Evolutionary conservation across 2,113 vertebrate genomes (phyloP), one percentile per base, ranked within the genome.

Genomic region (Egretta garzetta): DNA sequence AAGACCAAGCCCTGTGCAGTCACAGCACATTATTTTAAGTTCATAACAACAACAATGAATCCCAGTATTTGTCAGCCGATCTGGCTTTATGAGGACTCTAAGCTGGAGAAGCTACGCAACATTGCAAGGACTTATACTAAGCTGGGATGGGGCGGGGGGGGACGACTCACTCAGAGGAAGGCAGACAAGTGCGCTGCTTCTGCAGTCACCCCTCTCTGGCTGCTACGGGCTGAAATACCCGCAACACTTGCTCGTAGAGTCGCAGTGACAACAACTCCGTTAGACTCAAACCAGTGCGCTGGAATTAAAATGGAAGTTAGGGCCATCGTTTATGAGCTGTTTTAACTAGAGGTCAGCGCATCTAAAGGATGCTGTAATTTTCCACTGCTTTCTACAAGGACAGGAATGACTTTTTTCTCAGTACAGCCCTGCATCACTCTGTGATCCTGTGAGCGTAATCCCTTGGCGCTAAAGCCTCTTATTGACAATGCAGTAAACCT

Each of bases 351-450:
- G 94, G 72, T 88, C 95, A 90, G 68, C 39, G 49, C 35, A 16
- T 92, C 75, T 93, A 88, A 91, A 90, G 95, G 86, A 91, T 94
- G 80, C 89, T 88, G 94, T 97, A 96, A 96, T 96, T 98, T 98
- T 97, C 96, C 95, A 91, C 84, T 95, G 67, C 72, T 94, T 96
- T 90, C 77, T 88, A 71, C 84, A 88, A 92, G 91, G 84, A 82
- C 12, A 1, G 59, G 87, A 96, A 96, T 97, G 86, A 90, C 80
- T 93, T 94, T 96, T 90, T 95, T 37, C 93, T 83, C 92, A 71
- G 62, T 50, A 87, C 32, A 88, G 82, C 56, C 56, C 63, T 95
- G 90, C 86, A 93, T 96, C 91, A 85, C 26, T 95, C 89, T 64
- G 28, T 90, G 92, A 96, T 96, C 76, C 89, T 96, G 62, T 32